phyloP scores from a whole-genome alignment of 1,140 invertebrate species.

The Calosoma granatense region DNA sequence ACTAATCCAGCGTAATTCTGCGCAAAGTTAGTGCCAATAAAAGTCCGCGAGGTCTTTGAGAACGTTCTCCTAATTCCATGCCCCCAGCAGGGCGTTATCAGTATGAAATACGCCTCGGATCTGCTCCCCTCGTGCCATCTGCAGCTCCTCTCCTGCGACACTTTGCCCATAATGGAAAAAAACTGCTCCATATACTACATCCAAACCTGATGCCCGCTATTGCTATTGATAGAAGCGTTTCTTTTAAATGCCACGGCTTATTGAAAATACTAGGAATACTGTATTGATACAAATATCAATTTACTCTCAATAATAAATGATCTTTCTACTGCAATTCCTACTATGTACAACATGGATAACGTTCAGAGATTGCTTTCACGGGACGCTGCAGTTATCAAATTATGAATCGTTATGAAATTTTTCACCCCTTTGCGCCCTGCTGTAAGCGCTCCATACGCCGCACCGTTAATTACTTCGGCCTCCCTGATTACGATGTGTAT shows the following conservation, averaged over 20 bases:
- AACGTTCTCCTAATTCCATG: constrained; percentile 5
- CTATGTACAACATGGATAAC: not conserved
- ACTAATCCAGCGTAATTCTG: constrained; percentile 4
- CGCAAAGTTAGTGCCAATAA: not conserved
- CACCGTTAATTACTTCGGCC: not conserved
- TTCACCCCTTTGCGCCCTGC: not conserved
- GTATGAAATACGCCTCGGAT: not conserved
- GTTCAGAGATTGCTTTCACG: not conserved
- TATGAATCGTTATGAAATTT: constrained; percentile 5
- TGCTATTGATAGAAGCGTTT: too few relatives aligned
- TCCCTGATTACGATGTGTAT: constrained; percentile 8
- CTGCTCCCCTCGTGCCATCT: not conserved
- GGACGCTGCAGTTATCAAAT: not conserved
- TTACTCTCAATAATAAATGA: not conserved
- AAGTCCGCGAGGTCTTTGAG: constrained; percentile 1
- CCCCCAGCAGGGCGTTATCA: not conserved
- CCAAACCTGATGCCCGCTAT: too few relatives aligned
- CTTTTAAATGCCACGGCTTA: not conserved
- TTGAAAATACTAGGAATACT: not conserved
- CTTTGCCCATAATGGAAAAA: not conserved
- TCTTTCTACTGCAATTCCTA: not conserved
- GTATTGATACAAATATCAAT: not conserved
- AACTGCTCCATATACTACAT: too few relatives aligned
- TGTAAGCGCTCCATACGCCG: not conserved
- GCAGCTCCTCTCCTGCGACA: not conserved